These are phyloP conservation scores for human (Homo sapiens) DNA, from an alignment of 2,113 vertebrate genomes.

Conservation along the genomic window GRCh38 chr4:3788001-3788500, in stretches of 20 bases:
- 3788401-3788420: neutral
- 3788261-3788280: accelerated
- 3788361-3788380: neutral
- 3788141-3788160: too few species aligned
- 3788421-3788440: neutral
- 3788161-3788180: neutral
- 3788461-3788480: neutral
- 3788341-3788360: neutral
- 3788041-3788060: neutral
- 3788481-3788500: neutral
- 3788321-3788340: neutral
- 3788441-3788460: neutral
- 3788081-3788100: too few species aligned
- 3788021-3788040: neutral
- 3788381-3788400: neutral
- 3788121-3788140: too few species aligned
- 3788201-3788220: neutral
- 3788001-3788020: neutral
- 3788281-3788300: neutral
- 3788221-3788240: neutral
- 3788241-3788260: neutral
- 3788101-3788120: too few species aligned
- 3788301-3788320: neutral
- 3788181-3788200: neutral
- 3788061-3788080: too few species aligned